phyloP scores from a whole-genome alignment of 2,888 invertebrate genomes.

The Drosophila demipolita region DNA sequence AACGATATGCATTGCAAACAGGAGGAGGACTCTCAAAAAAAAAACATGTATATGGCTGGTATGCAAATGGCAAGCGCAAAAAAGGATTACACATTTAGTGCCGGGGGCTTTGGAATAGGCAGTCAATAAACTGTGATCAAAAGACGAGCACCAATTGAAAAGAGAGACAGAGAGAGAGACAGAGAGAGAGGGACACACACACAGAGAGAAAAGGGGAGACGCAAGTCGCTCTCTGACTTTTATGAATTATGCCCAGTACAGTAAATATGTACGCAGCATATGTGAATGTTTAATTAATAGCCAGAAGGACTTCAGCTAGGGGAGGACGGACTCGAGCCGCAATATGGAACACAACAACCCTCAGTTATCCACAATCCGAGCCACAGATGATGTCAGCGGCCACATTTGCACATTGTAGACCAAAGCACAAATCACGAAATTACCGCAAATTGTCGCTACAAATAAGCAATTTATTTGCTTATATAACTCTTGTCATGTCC shows the following conservation, averaged over 20 bases:
- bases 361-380: not conserved
- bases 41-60: conserved; percentile 6
- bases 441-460: conserved; percentile 80
- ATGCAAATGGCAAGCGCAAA: conserved; percentile 52
- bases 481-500: conserved; percentile 53
- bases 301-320: conserved; percentile 28
- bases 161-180: not conserved
- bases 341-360: conserved; percentile 29
- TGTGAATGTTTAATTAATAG: conserved; percentile 73
- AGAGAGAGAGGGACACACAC: no score
- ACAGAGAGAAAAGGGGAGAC: not conserved
- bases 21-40: conserved; percentile 30
- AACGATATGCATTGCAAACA: conserved; percentile 79
- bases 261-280: conserved; percentile 36
- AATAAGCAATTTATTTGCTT: conserved; percentile 81
- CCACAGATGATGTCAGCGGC: conserved; percentile 65
- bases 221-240: conserved; percentile 1
- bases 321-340: not conserved
- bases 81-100: conserved; percentile 63
- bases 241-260: conserved; percentile 43
- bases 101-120: conserved; percentile 31
- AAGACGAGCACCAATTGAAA: conserved; percentile 6
- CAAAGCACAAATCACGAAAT: conserved; percentile 73
- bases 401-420: conserved; percentile 30
- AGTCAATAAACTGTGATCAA: conserved; percentile 76